Conservation (phyloP, 2,888 invertebrate species). For the Uloborus plumipes region DNA sequence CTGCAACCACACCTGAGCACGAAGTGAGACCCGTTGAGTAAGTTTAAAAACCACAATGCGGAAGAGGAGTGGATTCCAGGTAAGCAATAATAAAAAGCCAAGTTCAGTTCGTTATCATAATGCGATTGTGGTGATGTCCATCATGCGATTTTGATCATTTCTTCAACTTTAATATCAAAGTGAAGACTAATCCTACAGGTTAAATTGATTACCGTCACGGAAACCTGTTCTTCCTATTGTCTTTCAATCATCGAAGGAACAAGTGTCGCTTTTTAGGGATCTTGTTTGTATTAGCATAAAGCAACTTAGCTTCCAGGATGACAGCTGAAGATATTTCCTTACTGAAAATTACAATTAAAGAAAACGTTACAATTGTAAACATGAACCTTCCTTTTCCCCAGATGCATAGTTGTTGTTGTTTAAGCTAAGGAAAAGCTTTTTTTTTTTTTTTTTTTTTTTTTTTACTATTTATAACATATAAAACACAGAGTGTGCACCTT, state of each 20-base stretch:
- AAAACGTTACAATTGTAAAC: too few relatives aligned
- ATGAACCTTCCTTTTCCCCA: too few relatives aligned
- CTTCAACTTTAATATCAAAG: background rate
- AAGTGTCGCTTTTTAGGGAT: too few relatives aligned
- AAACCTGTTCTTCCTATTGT: conserved; percentile 20
- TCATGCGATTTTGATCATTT: background rate
- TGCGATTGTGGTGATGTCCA: conserved; percentile 12
- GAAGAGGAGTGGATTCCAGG: conserved; percentile 13
- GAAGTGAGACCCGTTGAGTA: conserved; percentile 15
- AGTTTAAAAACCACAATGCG: conserved; percentile 29
- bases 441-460: too few relatives aligned
- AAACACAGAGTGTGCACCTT: too few relatives aligned
- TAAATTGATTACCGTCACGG: conserved; percentile 36
- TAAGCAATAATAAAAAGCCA: background rate
- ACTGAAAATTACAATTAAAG: too few relatives aligned
- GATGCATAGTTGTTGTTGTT: too few relatives aligned
- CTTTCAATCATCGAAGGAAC: background rate
- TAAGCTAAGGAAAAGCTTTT: too few relatives aligned
- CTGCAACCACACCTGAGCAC: conserved; percentile 30
- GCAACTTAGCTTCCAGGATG: too few relatives aligned
- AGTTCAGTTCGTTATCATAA: conserved; percentile 10
- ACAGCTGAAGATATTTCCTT: too few relatives aligned
- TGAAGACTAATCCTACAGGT: conserved; percentile 13
- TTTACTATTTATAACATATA: too few relatives aligned
- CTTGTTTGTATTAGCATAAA: too few relatives aligned